Evolutionary conservation across 2,797 vertebrate species (phyloP).

Genomic region (Alcedo quadribrachys): DNA sequence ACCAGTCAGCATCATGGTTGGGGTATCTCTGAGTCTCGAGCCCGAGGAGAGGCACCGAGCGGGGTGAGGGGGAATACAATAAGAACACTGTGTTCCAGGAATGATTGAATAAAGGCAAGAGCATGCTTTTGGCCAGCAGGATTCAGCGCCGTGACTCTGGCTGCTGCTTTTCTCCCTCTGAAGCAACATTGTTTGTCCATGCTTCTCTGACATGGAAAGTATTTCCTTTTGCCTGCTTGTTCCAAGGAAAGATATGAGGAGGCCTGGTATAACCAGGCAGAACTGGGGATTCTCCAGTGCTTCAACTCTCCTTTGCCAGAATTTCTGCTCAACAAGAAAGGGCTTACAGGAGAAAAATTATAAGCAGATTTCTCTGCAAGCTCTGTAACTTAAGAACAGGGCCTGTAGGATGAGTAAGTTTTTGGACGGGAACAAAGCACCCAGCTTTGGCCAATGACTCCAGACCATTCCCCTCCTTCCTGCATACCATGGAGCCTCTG

Average conservation of each 20-base stretch:
- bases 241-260: conserved; percentile 62
- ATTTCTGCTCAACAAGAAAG: conserved; percentile 29
- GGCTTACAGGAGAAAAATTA: conserved; percentile 34
- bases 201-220: conserved; percentile 67
- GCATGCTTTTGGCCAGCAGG: conserved; percentile 53
- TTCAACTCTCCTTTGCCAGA: not conserved
- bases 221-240: conserved; percentile 46
- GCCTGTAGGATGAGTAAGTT: conserved; percentile 8
- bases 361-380: conserved; percentile 16
- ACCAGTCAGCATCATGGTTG: not conserved
- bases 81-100: conserved; percentile 69
- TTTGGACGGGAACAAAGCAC: conserved; percentile 12
- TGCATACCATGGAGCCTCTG: not conserved
- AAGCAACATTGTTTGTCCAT: conserved; percentile 42
- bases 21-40: not conserved
- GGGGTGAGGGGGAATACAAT: conserved; percentile 38
- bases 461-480: not conserved
- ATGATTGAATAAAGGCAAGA: conserved; percentile 59
- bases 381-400: conserved; percentile 18
- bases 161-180: conserved; percentile 54
- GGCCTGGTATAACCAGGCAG: conserved; percentile 56
- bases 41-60: not conserved
- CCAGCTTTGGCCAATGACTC: not conserved
- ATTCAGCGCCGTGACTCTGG: not conserved
- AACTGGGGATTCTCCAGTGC: conserved; percentile 56